Percentiles rank a stretch among this genome's conserved stretches.
These are phyloP conservation scores for Rafetus swinhoei DNA, from an alignment of 2,113 vertebrate genomes.

Conservation along the genomic window DNA sequence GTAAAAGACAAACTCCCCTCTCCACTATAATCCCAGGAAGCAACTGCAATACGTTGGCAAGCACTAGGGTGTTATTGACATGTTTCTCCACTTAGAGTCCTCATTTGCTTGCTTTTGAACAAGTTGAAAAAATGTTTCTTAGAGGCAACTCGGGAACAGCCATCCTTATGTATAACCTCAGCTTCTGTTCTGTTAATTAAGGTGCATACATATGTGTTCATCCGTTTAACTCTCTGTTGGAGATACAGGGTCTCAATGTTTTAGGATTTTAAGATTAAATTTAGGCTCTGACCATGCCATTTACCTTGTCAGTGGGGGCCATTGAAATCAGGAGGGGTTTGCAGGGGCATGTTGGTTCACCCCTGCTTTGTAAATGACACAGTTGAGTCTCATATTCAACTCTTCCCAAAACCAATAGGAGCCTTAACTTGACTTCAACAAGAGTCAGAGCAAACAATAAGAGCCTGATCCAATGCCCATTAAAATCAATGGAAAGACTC, in stretches of 20 bases:
- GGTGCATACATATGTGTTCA: neutral
- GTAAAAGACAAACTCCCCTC: neutral
- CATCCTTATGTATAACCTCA: neutral
- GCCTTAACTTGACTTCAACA: neutral
- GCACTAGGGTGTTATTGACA: neutral
- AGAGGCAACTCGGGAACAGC: neutral
- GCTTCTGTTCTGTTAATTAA: neutral
- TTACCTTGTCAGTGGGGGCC: neutral
- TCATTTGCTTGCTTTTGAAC: slow-evolving; percentile 37
- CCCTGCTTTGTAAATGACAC: neutral
- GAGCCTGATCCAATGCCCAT: neutral
- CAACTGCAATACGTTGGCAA: neutral
- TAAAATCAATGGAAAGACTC: neutral
- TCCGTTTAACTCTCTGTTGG: neutral
- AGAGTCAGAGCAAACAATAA: neutral
- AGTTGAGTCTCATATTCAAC: neutral
- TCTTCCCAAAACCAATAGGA: neutral
- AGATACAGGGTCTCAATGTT: neutral
- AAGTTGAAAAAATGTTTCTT: neutral
- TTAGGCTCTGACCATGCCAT: fast-evolving
- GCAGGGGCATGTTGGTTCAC: neutral
- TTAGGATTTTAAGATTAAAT: neutral
- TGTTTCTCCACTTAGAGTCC: slow-evolving; percentile 57
- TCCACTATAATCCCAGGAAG: fast-evolving
- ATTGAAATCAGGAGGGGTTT: neutral